Percentiles rank a stretch among this genome's conserved stretches.
Evolutionary conservation across 2,113 vertebrate genomes (phyloP).

Genomic region (Rhinichthys klamathensis): DNA sequence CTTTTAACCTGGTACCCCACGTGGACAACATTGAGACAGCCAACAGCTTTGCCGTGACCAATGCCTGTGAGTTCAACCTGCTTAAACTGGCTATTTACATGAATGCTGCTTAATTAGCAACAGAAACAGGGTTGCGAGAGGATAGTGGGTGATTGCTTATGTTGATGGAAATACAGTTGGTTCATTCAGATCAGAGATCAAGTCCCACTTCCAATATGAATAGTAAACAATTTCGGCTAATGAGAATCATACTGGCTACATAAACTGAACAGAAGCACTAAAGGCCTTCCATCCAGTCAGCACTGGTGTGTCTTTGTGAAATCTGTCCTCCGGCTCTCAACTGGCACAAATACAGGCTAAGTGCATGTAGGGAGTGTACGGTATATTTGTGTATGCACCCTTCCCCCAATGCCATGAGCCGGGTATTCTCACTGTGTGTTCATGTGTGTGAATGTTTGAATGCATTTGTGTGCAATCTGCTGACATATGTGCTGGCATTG

Average conservation of each 20-base stretch:
- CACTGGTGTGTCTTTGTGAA: conserved; percentile 44
- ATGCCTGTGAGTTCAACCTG: conserved; percentile 91
- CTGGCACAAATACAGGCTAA: conserved; percentile 57
- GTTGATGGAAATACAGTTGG: background rate
- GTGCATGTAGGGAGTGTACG: conserved; percentile 40
- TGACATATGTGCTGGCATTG: conserved; percentile 18
- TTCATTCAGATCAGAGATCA: background rate
- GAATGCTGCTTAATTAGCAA: conserved; percentile 40
- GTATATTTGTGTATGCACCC: conserved; percentile 35
- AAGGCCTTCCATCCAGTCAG: conserved; percentile 30
- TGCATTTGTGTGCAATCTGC: background rate
- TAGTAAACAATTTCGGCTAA: background rate
- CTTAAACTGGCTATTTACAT: conserved; percentile 8
- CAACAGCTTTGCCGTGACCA: conserved; percentile 99
- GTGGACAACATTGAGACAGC: conserved; percentile 99
- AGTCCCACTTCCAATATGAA: background rate
- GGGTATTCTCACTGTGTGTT: conserved; percentile 17
- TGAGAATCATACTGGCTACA: background rate
- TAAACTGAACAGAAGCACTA: background rate
- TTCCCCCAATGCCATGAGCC: conserved; percentile 33
- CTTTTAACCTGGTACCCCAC: conserved; percentile 98
- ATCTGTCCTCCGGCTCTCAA: conserved; percentile 47
- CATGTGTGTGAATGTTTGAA: conserved; percentile 14
- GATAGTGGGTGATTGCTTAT: background rate
- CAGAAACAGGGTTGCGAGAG: background rate